A percentile compares a stretch with the other conserved stretches of the same genome.
Evolutionary conservation across 2,888 invertebrate genomes (phyloP).

Genomic region (Beris morrisii): DNA sequence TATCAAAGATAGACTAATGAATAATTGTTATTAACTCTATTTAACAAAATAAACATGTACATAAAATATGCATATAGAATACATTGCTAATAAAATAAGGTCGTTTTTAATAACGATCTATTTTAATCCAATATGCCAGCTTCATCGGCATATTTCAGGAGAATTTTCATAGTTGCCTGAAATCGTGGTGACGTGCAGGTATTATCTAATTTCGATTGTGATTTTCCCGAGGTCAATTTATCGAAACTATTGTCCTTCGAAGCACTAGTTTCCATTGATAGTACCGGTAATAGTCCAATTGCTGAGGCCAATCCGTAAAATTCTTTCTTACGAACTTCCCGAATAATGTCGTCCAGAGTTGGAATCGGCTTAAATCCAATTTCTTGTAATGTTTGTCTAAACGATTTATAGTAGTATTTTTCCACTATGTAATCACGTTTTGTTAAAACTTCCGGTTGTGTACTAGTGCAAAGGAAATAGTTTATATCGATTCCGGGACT

Average conservation of each 20-base stretch:
- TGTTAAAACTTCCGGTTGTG: neutral
- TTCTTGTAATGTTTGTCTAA: constrained; percentile 41
- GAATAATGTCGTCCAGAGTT: constrained; percentile 36
- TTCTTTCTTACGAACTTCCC: constrained; percentile 39
- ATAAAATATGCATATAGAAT: too few species aligned
- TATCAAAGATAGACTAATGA: too few species aligned
- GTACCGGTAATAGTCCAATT: constrained; percentile 40
- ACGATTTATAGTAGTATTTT: constrained; percentile 6
- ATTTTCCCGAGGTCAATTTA: constrained; percentile 3
- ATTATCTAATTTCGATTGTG: neutral
- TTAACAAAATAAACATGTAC: too few species aligned
- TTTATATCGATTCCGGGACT: constrained; percentile 22
- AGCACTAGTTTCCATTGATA: constrained; percentile 38
- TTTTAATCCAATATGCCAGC: too few species aligned
- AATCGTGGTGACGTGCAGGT: neutral
- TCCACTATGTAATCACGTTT: neutral
- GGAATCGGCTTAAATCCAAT: constrained; percentile 38
- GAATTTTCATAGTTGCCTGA: constrained; percentile 2
- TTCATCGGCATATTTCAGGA: constrained; percentile 8
- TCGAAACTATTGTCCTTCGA: constrained; percentile 39
- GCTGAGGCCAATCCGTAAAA: constrained; percentile 40
- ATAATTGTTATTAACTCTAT: too few species aligned
- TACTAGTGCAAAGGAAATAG: constrained; percentile 8
- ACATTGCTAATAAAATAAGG: too few species aligned
- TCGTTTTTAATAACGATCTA: too few species aligned